phyloP scores from a whole-genome alignment of 2,113 vertebrate species.

The Zosterops pallidus region DNA sequence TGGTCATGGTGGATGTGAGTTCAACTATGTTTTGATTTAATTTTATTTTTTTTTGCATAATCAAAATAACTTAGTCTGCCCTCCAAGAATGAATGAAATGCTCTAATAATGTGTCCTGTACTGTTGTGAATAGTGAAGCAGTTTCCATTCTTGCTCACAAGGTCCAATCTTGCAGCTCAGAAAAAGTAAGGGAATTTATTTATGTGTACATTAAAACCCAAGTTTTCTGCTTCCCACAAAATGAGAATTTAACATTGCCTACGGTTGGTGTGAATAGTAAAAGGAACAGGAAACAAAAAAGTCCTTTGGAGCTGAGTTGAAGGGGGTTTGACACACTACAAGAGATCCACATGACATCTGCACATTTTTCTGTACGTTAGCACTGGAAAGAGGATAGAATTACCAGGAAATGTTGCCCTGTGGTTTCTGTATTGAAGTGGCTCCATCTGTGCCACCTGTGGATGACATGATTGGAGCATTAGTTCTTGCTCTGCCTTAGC shows the following conservation, averaged over 20 bases:
- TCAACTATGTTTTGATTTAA: slow-evolving; percentile 1
- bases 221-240: slow-evolving; percentile 14
- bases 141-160: slow-evolving; percentile 1
- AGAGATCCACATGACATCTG: slow-evolving; percentile 52
- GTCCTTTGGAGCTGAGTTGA: slow-evolving; percentile 10
- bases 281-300: slow-evolving; percentile 53
- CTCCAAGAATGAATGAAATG: background rate
- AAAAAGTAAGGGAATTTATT: slow-evolving; percentile 17
- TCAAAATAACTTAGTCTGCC: background rate
- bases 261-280: slow-evolving; percentile 32
- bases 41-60: background rate
- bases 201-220: background rate
- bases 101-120: background rate
- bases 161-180: background rate
- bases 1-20: background rate
- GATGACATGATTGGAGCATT: slow-evolving; percentile 78
- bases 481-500: slow-evolving; percentile 70
- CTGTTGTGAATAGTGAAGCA: background rate
- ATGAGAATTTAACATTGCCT: slow-evolving; percentile 48
- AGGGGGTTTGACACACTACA: slow-evolving; percentile 11
- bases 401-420: slow-evolving; percentile 68
- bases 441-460: slow-evolving; percentile 77
- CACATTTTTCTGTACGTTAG: slow-evolving; percentile 51
- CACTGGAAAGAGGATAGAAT: slow-evolving; percentile 64
- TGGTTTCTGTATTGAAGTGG: slow-evolving; percentile 72